Conservation (phyloP, 2,888 invertebrate species). For the Sturmia bella region DNA sequence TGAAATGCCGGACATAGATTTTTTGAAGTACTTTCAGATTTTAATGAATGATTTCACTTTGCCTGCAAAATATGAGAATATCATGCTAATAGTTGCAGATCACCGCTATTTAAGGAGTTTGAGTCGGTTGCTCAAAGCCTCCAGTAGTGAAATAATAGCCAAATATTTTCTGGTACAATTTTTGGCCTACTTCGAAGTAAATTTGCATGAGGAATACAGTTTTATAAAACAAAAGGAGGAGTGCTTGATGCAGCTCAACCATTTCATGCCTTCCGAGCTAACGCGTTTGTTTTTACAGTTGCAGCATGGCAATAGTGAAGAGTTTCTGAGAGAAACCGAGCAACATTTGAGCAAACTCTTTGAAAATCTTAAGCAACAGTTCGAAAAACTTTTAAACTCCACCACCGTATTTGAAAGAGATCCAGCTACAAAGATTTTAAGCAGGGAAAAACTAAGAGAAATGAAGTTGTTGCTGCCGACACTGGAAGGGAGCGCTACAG, state of each 20-base stretch:
- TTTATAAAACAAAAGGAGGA: conserved; percentile 72
- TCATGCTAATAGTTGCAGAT: conserved; percentile 76
- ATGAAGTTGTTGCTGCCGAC: conserved; percentile 75
- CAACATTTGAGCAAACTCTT: conserved; percentile 71
- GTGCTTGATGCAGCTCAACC: conserved; percentile 74
- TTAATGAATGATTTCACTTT: conserved; percentile 71
- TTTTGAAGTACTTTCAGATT: conserved; percentile 73
- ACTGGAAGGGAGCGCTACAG: not conserved
- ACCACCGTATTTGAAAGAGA: conserved; percentile 74
- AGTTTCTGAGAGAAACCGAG: conserved; percentile 68
- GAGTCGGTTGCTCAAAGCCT: conserved; percentile 58
- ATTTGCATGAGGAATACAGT: conserved; percentile 74
- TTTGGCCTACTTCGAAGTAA: conserved; percentile 76
- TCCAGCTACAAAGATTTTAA: conserved; percentile 70
- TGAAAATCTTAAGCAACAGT: conserved; percentile 74
- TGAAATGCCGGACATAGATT: conserved; percentile 72
- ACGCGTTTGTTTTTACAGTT: conserved; percentile 72
- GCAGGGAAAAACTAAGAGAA: conserved; percentile 74
- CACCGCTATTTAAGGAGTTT: conserved; percentile 72
- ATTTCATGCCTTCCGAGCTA: conserved; percentile 74
- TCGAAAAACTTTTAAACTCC: conserved; percentile 74
- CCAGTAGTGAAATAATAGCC: conserved; percentile 72
- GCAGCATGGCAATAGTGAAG: conserved; percentile 65
- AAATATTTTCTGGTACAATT: conserved; percentile 77
- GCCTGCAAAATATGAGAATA: conserved; percentile 55